A percentile compares a stretch with the other conserved stretches of the same genome.
phyloP scores from a whole-genome alignment of 2,797 vertebrate genomes.

The Microcaecilia unicolor region DNA sequence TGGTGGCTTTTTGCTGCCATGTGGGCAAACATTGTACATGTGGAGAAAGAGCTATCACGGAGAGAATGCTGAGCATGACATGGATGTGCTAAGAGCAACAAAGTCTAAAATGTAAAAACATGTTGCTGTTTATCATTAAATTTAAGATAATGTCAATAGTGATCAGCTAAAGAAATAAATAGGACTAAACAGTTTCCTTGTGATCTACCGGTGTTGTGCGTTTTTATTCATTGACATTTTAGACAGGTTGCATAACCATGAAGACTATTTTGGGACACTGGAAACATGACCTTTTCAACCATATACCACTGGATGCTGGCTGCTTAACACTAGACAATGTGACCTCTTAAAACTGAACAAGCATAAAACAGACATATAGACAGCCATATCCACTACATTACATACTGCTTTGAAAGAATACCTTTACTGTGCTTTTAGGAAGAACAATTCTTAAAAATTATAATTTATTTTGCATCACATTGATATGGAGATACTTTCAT shows the following conservation, averaged over 20 bases:
- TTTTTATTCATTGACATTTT: neutral
- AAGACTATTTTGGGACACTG: neutral
- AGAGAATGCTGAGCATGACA: neutral
- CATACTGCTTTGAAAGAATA: too few species aligned
- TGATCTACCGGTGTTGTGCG: neutral
- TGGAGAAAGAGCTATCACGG: too few species aligned
- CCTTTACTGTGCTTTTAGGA: too few species aligned
- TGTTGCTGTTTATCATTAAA: too few species aligned
- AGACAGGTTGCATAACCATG: neutral
- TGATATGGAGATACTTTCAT: too few species aligned
- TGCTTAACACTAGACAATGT: neutral
- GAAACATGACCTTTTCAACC: neutral
- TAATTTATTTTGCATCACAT: too few species aligned
- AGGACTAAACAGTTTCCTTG: neutral
- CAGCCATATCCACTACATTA: neutral
- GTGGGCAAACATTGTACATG: too few species aligned
- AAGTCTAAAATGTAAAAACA: too few species aligned
- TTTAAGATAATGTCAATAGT: too few species aligned
- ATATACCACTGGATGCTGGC: neutral
- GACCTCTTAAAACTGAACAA: neutral
- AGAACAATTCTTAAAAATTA: too few species aligned
- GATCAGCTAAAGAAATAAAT: neutral
- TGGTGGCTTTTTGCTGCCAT: too few species aligned
- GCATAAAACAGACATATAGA: neutral
- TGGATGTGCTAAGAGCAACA: neutral